These are phyloP conservation scores for Ypsolopha scabrella DNA, from an alignment of 2,888 invertebrate species.

Conservation along the genomic window DNA sequence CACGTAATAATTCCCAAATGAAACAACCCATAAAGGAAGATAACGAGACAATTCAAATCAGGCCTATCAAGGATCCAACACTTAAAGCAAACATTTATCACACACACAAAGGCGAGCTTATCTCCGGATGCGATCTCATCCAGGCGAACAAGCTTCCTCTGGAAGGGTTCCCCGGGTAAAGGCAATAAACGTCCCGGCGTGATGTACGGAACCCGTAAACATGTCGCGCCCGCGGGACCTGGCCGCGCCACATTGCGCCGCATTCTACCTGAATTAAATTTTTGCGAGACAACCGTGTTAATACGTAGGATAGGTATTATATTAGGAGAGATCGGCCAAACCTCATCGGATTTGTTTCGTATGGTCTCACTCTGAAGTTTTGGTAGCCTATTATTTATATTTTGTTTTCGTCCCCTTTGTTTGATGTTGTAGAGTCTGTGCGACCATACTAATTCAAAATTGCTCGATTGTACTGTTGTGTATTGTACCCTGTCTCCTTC, in stretches of 20 bases:
- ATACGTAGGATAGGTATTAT: too few relatives aligned
- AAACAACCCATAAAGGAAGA: background rate
- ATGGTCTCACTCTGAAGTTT: too few relatives aligned
- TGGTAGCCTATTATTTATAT: too few relatives aligned
- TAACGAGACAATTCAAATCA: conserved; percentile 1
- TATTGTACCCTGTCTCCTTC: too few relatives aligned
- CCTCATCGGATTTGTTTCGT: too few relatives aligned
- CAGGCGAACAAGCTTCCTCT: conserved; percentile 7
- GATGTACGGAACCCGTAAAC: conserved; percentile 15
- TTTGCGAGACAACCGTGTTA: conserved; percentile 1
- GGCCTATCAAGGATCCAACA: background rate
- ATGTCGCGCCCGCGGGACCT: conserved; percentile 9
- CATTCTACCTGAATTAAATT: conserved; percentile 3
- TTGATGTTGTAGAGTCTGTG: too few relatives aligned
- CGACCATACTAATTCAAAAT: too few relatives aligned
- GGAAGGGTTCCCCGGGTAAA: conserved; percentile 15
- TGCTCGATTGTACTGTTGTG: too few relatives aligned
- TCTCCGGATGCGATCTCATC: conserved; percentile 11
- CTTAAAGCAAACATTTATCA: conserved; percentile 9
- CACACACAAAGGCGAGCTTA: conserved; percentile 14
- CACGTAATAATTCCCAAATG: too few relatives aligned
- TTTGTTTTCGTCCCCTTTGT: too few relatives aligned
- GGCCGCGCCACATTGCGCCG: background rate
- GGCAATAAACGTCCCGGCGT: conserved; percentile 10
- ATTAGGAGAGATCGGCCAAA: too few relatives aligned